Conservation (phyloP, 2,888 invertebrate genomes). For the Latrodectus elegans region DNA sequence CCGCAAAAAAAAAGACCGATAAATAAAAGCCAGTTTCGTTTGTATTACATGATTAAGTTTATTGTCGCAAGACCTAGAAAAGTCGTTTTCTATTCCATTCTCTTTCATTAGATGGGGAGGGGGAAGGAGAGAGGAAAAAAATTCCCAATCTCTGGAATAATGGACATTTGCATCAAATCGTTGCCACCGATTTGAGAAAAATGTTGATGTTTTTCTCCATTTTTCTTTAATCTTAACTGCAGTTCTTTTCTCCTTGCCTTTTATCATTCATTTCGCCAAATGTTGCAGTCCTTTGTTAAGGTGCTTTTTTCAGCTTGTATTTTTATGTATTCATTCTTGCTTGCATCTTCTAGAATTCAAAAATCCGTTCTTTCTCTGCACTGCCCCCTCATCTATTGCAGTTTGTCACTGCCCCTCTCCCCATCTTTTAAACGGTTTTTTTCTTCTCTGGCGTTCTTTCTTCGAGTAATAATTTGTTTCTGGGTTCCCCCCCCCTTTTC, state of each 20-base stretch:
- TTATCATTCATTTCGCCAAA: not conserved
- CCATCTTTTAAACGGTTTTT: too few relatives aligned
- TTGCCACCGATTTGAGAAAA: not conserved
- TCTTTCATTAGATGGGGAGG: not conserved
- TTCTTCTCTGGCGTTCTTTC: too few relatives aligned
- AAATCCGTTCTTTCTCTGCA: too few relatives aligned
- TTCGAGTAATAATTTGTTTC: too few relatives aligned
- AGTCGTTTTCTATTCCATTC: not conserved
- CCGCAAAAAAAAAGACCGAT: not conserved
- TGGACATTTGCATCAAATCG: conserved; percentile 5
- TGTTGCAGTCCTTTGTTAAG: not conserved
- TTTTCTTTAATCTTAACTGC: not conserved
- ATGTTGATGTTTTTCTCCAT: not conserved
- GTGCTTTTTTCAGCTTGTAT: not conserved
- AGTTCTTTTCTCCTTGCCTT: not conserved
- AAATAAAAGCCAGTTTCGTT: conserved; percentile 5
- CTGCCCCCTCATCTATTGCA: too few relatives aligned
- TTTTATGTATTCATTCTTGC: too few relatives aligned
- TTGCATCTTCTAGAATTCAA: too few relatives aligned
- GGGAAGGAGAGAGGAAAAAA: not conserved
- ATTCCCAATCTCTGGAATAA: not conserved
- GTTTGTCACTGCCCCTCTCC: too few relatives aligned
- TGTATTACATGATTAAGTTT: conserved; percentile 5
- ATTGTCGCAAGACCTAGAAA: not conserved
- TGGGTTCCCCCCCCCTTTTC: too few relatives aligned